Base-by-base conservation (phyloP, 2,888 invertebrate genomes). In the Cataglyphis albicans region DNA sequence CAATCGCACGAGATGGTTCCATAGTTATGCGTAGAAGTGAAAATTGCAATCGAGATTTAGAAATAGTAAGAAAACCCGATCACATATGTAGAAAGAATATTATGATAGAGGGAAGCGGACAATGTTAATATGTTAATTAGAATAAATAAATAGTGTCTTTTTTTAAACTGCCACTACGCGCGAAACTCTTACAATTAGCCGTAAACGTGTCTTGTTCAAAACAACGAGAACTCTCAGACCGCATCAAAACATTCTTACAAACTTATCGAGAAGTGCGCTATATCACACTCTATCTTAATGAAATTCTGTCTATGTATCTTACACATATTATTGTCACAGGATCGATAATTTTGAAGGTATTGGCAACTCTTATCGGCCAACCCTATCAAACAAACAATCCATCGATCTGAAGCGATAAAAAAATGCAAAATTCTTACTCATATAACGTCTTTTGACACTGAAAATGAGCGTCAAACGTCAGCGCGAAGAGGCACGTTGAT, bases 291-390 rank as follows among this genome's bases (percentile, higher is more conserved):
- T 25, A 29, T 44, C 15, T 67, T 52, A 35, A 78, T 70, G 52
- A 76, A 81, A 84, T 84, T 52, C 84, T 87, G 83, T 74, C 83
- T 83, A 83, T 32, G 84, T 92, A 93, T 92, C 91, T 92, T 92
- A 89, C 91, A 88, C 86, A 75, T 73, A 52, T 65, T 72, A 61
- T 81, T 65, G 64, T 82, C 72, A 81, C 76, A 83, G 85, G 48
- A 65, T 84, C 83, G 82, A 83, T 73, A 91, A 92, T 92, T 93
- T 93, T 92, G 89, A 93, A 93, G 93, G 92, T 92, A 94, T 93
- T 91, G 93, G 93, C 93, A 93, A 93, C 91, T 52, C n/a, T 88
- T 88, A 75, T 83, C 85, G 83, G n/a, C 10, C 59, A 65, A 67
- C 72, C 75, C 68, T 84, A 15, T 67, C 59, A 63, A 73, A 83